Evolutionary conservation across 2,113 vertebrate species (phyloP).

Genomic region (Scophthalmus maximus): DNA sequence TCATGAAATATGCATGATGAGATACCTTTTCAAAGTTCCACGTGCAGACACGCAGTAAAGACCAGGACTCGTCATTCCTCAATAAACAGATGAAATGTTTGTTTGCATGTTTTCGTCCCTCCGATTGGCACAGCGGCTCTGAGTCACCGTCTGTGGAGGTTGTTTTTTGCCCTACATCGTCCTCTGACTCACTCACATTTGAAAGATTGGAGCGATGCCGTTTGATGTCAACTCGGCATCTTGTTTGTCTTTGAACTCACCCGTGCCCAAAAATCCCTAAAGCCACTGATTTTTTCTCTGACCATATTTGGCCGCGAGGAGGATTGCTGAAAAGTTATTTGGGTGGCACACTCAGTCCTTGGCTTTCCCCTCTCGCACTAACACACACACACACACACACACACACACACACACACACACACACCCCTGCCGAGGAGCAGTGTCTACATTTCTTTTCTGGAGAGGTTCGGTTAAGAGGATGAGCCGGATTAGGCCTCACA

Average conservation of each 20-base stretch:
- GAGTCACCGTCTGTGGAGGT: slow-evolving; percentile 63
- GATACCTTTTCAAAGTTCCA: slow-evolving; percentile 42
- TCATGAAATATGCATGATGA: slow-evolving; percentile 60
- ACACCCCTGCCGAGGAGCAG: slow-evolving; percentile 12
- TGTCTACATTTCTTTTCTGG: slow-evolving; percentile 13
- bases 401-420: slow-evolving; percentile 25
- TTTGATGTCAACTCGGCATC: slow-evolving; percentile 67
- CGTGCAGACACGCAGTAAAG: slow-evolving; percentile 21
- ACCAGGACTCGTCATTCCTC: slow-evolving; percentile 56
- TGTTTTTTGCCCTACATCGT: slow-evolving; percentile 61
- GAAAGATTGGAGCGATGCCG: slow-evolving; percentile 41
- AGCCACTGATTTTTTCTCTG: slow-evolving; percentile 42
- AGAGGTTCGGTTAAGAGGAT: slow-evolving; percentile 56
- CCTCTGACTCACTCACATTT: slow-evolving; percentile 66
- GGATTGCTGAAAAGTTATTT: slow-evolving; percentile 57
- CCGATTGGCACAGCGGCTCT: slow-evolving; percentile 54
- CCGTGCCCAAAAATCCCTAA: slow-evolving; percentile 44
- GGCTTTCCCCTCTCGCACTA: not conserved
- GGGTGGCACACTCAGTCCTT: slow-evolving; percentile 41
- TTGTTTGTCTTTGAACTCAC: slow-evolving; percentile 57
- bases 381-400: slow-evolving; percentile 16
- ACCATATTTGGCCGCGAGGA: slow-evolving; percentile 56
- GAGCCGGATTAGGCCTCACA: slow-evolving; percentile 62
- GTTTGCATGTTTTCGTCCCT: slow-evolving; percentile 52
- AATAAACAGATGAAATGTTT: slow-evolving; percentile 43